Percentiles rank a stretch among this genome's conserved stretches.
phyloP scores from a whole-genome alignment of 2,113 vertebrate genomes.

The Alexandromys fortis region DNA sequence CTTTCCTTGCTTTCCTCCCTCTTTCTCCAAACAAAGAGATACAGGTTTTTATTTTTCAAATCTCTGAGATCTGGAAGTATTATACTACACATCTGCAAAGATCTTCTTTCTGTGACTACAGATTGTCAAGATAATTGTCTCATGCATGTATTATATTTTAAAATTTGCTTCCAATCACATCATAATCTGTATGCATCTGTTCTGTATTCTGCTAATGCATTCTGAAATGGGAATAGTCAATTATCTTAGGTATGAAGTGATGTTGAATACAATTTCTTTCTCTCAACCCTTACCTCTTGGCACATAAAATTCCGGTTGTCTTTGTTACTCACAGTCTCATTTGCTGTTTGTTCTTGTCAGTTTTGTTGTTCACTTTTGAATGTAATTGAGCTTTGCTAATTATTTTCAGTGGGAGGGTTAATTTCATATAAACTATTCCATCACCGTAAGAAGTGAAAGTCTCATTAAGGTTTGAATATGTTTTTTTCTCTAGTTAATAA shows the following conservation, averaged over 20 bases:
- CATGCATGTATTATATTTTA: background rate
- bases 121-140: background rate
- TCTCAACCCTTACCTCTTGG: background rate
- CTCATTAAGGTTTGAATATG: slow-evolving; percentile 1
- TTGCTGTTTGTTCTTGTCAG: background rate
- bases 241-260: background rate
- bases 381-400: slow-evolving; percentile 38
- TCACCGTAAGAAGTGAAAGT: slow-evolving; percentile 29
- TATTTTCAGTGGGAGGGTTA: slow-evolving; percentile 42
- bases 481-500: slow-evolving; percentile 20
- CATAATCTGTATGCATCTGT: background rate
- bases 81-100: background rate
- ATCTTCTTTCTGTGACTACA: background rate
- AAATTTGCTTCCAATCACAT: background rate
- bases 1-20: background rate
- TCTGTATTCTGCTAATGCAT: background rate
- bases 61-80: background rate
- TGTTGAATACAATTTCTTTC: background rate
- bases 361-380: slow-evolving; percentile 16
- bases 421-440: slow-evolving; percentile 26
- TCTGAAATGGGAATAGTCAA: background rate
- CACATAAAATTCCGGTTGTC: background rate
- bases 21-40: background rate
- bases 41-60: background rate
- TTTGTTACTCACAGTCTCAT: background rate